Percentiles rank a stretch among this genome's conserved stretches.
Evolutionary conservation across 2,888 invertebrate genomes (phyloP).

Genomic region (Crematogaster levior): DNA sequence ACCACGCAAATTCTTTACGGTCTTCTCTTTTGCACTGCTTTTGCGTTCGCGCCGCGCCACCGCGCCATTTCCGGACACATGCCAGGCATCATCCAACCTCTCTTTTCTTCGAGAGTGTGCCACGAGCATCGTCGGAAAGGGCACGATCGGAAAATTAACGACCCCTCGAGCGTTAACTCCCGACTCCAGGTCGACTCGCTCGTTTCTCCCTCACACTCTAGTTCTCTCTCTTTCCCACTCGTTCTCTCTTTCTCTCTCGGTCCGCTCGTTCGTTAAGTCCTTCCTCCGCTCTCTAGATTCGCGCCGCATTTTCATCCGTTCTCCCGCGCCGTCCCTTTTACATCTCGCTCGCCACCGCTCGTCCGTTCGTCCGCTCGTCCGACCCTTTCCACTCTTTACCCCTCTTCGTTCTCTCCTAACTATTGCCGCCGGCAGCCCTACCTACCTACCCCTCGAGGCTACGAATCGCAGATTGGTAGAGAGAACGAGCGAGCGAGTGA

Average conservation of each 20-base stretch:
- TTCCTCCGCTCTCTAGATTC: conserved; percentile 73
- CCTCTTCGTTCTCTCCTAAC: conserved; percentile 56
- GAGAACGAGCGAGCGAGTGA: conserved; percentile 43
- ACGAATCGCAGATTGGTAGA: conserved; percentile 77
- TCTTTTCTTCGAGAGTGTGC: conserved; percentile 36
- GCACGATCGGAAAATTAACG: conserved; percentile 82
- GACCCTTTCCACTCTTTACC: conserved; percentile 16
- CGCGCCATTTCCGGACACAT: conserved; percentile 75
- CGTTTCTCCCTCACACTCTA: neutral
- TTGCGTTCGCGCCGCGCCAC: too few species aligned
- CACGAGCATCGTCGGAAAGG: conserved; percentile 78
- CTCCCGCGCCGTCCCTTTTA: conserved; percentile 21
- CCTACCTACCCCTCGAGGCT: conserved; percentile 69
- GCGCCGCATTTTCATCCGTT: conserved; percentile 70
- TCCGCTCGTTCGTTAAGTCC: conserved; percentile 76
- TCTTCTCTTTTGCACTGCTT: too few species aligned
- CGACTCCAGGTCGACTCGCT: conserved; percentile 71
- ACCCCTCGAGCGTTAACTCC: conserved; percentile 79
- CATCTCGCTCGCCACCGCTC: neutral
- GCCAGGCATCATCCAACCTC: conserved; percentile 62
- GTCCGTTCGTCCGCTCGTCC: neutral
- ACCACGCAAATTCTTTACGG: conserved; percentile 71
- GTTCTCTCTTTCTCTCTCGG: conserved; percentile 47
- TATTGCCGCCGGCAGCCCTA: conserved; percentile 63
- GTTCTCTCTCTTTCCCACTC: too few species aligned